These are phyloP conservation scores for Microctonus hyperodae DNA, from an alignment of 2,888 invertebrate genomes.

Conservation along the genomic window DNA sequence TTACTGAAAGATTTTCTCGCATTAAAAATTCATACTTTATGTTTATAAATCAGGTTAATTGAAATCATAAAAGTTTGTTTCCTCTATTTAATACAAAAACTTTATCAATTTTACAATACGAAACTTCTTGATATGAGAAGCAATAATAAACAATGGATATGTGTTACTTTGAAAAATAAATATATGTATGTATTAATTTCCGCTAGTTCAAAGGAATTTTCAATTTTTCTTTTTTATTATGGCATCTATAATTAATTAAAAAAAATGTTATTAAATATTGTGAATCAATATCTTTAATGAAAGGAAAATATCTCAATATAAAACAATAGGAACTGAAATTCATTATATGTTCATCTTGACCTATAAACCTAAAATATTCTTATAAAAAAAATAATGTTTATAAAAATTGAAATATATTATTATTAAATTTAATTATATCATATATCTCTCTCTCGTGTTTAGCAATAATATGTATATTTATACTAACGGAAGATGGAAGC, in stretches of 20 bases:
- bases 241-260: constrained; percentile 32
- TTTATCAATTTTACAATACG: neutral
- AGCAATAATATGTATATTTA: no score
- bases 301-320: constrained; percentile 29
- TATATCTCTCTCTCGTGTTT: no score
- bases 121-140: neutral
- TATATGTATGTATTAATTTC: neutral
- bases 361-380: neutral
- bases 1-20: neutral
- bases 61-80: neutral
- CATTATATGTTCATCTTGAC: neutral
- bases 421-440: no score
- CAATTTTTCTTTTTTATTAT: constrained; percentile 16
- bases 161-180: no score
- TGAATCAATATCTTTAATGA: constrained; percentile 53
- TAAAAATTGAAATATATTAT: neutral
- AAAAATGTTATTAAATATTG: constrained; percentile 47
- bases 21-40: neutral
- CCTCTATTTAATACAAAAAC: neutral
- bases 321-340: neutral
- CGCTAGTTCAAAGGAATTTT: constrained; percentile 21
- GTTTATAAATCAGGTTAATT: neutral
- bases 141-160: constrained; percentile 1
- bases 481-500: no score
- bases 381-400: neutral